A percentile compares a stretch with the other conserved stretches of the same genome.
These are phyloP conservation scores for Coboldia fuscipes DNA, from an alignment of 1,140 invertebrate genomes.

Conservation along the genomic window DNA sequence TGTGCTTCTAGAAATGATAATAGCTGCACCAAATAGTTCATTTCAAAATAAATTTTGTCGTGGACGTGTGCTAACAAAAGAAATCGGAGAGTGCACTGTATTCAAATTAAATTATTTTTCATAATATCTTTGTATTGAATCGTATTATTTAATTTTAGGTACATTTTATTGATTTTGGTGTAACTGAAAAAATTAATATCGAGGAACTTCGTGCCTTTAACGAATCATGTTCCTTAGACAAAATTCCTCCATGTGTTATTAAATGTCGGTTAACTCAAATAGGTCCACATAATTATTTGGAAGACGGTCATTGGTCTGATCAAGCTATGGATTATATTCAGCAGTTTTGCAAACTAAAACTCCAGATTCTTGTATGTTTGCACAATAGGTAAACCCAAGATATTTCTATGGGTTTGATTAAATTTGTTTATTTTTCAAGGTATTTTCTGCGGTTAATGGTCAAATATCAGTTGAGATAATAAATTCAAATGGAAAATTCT, in stretches of 20 bases:
- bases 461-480: constrained; percentile 38
- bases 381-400: constrained; percentile 6
- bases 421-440: constrained; percentile 18
- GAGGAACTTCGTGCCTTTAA: constrained; percentile 9
- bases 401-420: neutral
- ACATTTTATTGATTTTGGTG: constrained; percentile 64
- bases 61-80: too few relatives aligned
- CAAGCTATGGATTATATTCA: constrained; percentile 29
- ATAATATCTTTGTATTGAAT: neutral
- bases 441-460: constrained; percentile 59
- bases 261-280: constrained; percentile 45
- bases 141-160: constrained; percentile 22
- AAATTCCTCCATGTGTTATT: constrained; percentile 35
- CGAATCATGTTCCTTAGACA: constrained; percentile 4
- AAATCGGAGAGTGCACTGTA: too few relatives aligned
- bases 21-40: too few relatives aligned
- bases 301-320: constrained; percentile 32
- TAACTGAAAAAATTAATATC: constrained; percentile 19
- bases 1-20: too few relatives aligned
- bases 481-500: too few relatives aligned
- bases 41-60: too few relatives aligned
- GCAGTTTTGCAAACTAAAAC: too few relatives aligned
- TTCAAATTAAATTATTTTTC: neutral
- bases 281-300: constrained; percentile 31
- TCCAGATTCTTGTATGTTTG: constrained; percentile 8